A percentile compares a stretch with the other conserved stretches of the same genome.
phyloP scores from a whole-genome alignment of 64 coral and sea anemone species.

The Platygyra sinensis region DNA sequence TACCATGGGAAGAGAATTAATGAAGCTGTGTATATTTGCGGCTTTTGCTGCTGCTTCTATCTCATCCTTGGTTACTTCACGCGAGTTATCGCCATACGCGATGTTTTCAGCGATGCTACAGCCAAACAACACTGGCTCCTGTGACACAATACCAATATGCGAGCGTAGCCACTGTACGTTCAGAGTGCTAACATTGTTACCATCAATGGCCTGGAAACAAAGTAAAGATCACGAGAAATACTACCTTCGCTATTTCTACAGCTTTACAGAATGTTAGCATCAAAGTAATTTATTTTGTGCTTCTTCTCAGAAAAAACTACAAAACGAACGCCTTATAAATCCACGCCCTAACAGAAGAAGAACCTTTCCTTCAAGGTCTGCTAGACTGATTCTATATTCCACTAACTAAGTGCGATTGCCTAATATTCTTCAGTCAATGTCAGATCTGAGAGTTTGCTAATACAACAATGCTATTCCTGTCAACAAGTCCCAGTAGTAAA shows the following conservation, averaged over 20 bases:
- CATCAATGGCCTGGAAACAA: slow-evolving; percentile 73
- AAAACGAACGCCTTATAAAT: neutral
- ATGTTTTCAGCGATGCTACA: slow-evolving; percentile 92
- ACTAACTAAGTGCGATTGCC: too few relatives aligned
- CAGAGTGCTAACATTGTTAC: slow-evolving; percentile 60
- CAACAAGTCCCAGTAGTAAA: too few relatives aligned
- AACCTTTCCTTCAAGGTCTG: too few relatives aligned
- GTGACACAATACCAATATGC: slow-evolving; percentile 86
- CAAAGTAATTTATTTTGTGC: neutral
- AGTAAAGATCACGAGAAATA: neutral
- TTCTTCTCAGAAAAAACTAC: neutral
- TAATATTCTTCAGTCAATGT: too few relatives aligned
- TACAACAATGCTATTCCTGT: too few relatives aligned
- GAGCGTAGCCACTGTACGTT: slow-evolving; percentile 91
- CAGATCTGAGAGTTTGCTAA: too few relatives aligned
- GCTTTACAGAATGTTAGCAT: neutral
- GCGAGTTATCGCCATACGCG: slow-evolving; percentile 84
- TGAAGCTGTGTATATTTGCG: slow-evolving; percentile 92
- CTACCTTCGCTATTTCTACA: neutral
- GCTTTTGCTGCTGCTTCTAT: slow-evolving; percentile 79
- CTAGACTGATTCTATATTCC: too few relatives aligned
- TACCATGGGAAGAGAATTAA: slow-evolving; percentile 82
- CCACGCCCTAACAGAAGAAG: too few relatives aligned
- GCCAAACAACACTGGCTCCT: slow-evolving; percentile 90
- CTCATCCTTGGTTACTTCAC: slow-evolving; percentile 60